Evolutionary conservation across 2,888 invertebrate genomes (phyloP).

Genomic region (Gisinianus flammeolus): DNA sequence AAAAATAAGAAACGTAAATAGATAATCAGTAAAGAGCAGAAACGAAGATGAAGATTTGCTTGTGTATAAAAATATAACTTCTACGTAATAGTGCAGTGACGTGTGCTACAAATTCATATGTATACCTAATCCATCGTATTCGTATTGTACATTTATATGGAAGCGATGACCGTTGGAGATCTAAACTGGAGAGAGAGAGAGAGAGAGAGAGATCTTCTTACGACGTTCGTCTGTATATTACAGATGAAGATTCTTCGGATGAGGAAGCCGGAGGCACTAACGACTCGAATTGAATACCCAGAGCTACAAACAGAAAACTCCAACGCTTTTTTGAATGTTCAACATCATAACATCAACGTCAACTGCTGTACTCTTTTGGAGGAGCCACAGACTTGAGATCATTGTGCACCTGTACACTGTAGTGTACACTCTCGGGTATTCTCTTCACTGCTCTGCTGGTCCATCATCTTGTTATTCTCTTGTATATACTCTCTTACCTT

Average conservation of each 20-base stretch:
- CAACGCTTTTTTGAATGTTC: not conserved
- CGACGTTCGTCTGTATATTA: not conserved
- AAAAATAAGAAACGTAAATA: too few relatives aligned
- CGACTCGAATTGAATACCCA: not conserved
- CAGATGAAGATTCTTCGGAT: not conserved
- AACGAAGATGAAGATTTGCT: too few relatives aligned
- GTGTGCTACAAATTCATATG: too few relatives aligned
- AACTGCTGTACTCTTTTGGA: constrained; percentile 10
- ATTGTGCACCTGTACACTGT: not conserved
- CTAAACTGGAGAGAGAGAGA: not conserved
- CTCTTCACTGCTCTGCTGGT: not conserved
- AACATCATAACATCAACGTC: not conserved
- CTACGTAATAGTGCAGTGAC: too few relatives aligned
- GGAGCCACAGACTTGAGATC: not conserved
- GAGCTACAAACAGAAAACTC: not conserved
- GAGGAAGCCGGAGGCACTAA: not conserved
- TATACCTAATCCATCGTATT: constrained; percentile 20
- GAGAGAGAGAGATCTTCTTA: not conserved
- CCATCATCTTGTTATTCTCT: not conserved
- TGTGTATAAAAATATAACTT: too few relatives aligned
- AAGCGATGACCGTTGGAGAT: not conserved
- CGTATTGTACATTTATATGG: not conserved
- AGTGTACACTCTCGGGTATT: not conserved
- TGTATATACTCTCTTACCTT: not conserved
- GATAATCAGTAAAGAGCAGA: too few relatives aligned